phyloP scores from a whole-genome alignment of 2,888 invertebrate genomes.

The Adineta ricciae region DNA sequence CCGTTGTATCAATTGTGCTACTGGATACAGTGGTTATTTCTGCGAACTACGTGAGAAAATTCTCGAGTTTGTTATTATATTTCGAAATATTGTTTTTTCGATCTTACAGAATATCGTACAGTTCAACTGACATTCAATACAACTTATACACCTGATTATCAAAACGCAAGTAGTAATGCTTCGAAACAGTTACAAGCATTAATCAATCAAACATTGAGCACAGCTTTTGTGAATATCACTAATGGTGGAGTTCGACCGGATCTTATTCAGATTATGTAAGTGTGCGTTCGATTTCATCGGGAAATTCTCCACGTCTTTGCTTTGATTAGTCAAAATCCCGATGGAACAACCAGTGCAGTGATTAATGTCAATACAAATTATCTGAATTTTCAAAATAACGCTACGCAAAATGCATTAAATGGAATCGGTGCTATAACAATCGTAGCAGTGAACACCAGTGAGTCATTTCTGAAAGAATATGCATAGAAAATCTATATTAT shows the following conservation, averaged over 20 bases:
- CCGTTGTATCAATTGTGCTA: neutral
- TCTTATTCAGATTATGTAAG: neutral
- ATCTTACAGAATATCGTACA: neutral
- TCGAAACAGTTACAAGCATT: neutral
- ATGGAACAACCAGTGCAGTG: neutral
- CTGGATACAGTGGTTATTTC: neutral
- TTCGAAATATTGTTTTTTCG: too few species aligned
- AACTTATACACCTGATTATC: neutral
- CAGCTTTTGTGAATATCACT: neutral
- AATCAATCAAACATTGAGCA: neutral
- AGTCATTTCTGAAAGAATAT: neutral
- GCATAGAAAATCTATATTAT: too few species aligned
- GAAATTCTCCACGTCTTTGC: neutral
- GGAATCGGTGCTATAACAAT: neutral
- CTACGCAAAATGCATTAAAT: neutral
- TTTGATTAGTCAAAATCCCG: neutral
- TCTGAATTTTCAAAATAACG: constrained; percentile 10
- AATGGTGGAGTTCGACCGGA: constrained; percentile 5
- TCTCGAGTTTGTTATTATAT: neutral
- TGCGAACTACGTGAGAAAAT: constrained; percentile 4
- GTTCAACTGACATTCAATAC: neutral
- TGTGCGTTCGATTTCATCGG: neutral
- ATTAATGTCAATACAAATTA: neutral
- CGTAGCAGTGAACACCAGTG: neutral
- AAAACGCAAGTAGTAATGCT: constrained; percentile 15